Base-by-base conservation (phyloP, 2,113 vertebrate species). In the Chaenogobius annularis region DNA sequence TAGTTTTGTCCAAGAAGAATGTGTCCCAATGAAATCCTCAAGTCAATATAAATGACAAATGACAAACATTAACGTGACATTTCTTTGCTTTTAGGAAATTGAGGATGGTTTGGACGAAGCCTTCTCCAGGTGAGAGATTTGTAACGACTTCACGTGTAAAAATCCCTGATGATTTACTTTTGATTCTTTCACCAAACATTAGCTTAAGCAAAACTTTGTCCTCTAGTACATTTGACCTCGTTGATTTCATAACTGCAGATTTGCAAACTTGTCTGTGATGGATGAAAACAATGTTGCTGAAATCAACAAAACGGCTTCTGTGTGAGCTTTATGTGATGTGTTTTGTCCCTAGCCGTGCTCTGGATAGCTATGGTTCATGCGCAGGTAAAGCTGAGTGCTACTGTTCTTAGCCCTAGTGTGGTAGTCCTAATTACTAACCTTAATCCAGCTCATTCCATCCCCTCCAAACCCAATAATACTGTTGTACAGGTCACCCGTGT, bases 91-190 rank as follows among this genome's bases (percentile, higher is more conserved):
- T 40, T 79, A 98, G 96, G 94, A 95, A 85, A 90, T 94, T 74
- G 95, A 96, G 54, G 96, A 98, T 7, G 94, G 90, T 58, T 93
- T 98, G 76, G 96, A 98, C 80, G 96, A 98, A 89, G 96, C 97
- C 0, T 98, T 98, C 84, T 96, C 96, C 72, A 98, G 96, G 97
- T 98, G 94, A 88, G 92, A 66, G 66, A 77, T 56, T 43, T 23
- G 14, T 44, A 6, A 4, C 4, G 14, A 13, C 7, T 54, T 69
- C 8, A 13, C 17, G 35, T 7, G 15, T 70, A 0, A 70, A 71
- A 17, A 8, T 15, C 11, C 23, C 23, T 17, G 26, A 74, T 73
- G 0, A 61, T 68, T 59, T 19, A 0, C 0, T 1, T n/a, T 12
- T 62, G 46, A 78, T 83, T 78, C 20, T 23, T 43, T 43, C 35